These are phyloP conservation scores for Naso thynnoides DNA, from an alignment of 2,797 vertebrate genomes.

Conservation along the genomic window DNA sequence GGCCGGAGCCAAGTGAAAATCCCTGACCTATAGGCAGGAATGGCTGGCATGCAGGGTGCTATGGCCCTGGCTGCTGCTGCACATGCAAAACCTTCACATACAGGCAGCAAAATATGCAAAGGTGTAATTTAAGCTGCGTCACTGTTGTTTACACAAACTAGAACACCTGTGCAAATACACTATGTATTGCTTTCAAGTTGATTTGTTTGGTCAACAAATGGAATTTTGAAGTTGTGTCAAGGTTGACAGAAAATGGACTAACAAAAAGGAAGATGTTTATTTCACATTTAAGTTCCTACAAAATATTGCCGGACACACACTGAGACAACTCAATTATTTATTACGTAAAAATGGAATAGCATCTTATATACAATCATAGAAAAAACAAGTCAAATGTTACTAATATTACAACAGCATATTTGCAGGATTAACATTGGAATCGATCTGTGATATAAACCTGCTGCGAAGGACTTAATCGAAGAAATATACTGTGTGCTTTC, in stretches of 20 bases:
- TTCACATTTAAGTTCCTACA: neutral
- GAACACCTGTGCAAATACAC: conserved; percentile 17
- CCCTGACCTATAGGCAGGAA: conserved; percentile 86
- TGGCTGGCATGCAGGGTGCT: conserved; percentile 73
- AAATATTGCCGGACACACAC: conserved; percentile 9
- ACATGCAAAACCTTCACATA: conserved; percentile 41
- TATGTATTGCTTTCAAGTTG: neutral
- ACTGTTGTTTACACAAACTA: conserved; percentile 12
- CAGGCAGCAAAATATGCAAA: conserved; percentile 23
- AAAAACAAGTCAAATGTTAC: conserved; percentile 53
- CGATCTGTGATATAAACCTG: conserved; percentile 41
- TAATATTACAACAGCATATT: conserved; percentile 54
- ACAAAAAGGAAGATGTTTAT: neutral
- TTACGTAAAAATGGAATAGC: conserved; percentile 73
- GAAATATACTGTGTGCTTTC: conserved; percentile 26
- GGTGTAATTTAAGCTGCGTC: conserved; percentile 21
- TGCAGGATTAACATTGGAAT: conserved; percentile 40
- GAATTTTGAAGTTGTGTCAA: neutral
- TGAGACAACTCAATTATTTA: conserved; percentile 69
- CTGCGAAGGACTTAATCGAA: conserved; percentile 15
- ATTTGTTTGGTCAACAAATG: conserved; percentile 14
- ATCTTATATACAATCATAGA: conserved; percentile 74
- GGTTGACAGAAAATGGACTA: neutral
- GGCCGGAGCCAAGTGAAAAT: conserved; percentile 83
- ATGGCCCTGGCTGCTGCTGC: conserved; percentile 52